These are phyloP conservation scores for Centropristis striata DNA, from an alignment of 2,113 vertebrate genomes.

Conservation along the genomic window DNA sequence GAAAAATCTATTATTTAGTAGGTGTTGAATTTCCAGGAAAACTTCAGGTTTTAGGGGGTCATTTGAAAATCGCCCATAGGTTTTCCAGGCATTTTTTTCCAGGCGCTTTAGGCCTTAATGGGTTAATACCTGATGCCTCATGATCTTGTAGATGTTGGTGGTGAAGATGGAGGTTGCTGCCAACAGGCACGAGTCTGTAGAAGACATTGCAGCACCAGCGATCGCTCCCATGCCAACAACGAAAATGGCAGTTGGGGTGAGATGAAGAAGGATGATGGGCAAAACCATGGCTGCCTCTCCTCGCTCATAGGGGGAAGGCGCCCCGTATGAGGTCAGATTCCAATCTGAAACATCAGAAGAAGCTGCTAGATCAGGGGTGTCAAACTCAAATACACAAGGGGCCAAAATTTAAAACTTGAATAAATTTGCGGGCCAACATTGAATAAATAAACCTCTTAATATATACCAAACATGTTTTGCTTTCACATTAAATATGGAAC, in stretches of 20 bases:
- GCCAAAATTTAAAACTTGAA: too few relatives aligned
- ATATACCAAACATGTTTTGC: too few relatives aligned
- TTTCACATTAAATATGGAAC: too few relatives aligned
- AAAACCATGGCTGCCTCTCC: constrained; percentile 38
- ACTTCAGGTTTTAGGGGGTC: too few relatives aligned
- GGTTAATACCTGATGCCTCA: constrained; percentile 24
- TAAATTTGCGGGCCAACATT: too few relatives aligned
- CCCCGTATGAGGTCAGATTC: constrained; percentile 53
- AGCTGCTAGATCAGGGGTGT: constrained; percentile 57
- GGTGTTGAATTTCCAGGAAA: too few relatives aligned
- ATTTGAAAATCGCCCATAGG: too few relatives aligned
- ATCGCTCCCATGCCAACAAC: constrained; percentile 48
- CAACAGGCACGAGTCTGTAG: constrained; percentile 67
- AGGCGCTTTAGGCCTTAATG: too few relatives aligned
- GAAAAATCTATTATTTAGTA: too few relatives aligned
- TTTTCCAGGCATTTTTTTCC: too few relatives aligned
- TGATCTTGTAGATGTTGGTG: constrained; percentile 53
- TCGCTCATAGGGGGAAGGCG: constrained; percentile 40
- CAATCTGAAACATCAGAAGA: constrained; percentile 37
- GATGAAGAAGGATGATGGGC: constrained; percentile 37
- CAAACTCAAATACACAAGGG: too few relatives aligned
- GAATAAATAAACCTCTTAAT: too few relatives aligned
- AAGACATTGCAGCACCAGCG: constrained; percentile 64
- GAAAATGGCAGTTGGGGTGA: constrained; percentile 40
- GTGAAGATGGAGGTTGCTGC: constrained; percentile 65